Percentiles rank a stretch among this genome's conserved stretches.
These are phyloP conservation scores for Podabrus alpinus DNA, from an alignment of 2,888 invertebrate genomes.

Conservation along the genomic window DNA sequence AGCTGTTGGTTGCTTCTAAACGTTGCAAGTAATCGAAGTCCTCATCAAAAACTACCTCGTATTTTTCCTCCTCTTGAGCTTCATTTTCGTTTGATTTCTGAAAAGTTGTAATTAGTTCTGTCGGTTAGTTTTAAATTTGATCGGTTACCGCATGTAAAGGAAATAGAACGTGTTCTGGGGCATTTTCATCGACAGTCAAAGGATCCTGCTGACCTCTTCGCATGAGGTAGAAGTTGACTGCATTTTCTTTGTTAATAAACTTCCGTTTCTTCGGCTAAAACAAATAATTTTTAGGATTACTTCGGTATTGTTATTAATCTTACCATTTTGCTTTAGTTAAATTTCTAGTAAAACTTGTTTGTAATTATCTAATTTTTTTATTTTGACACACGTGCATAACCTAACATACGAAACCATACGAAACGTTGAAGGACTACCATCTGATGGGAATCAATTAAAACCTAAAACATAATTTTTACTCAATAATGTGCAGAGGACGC, in stretches of 20 bases:
- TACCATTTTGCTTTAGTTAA: background rate
- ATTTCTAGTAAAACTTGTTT: background rate
- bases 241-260: slow-evolving; percentile 90
- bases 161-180: slow-evolving; percentile 84
- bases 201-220: slow-evolving; percentile 95
- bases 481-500: too few relatives aligned
- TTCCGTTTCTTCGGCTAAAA: slow-evolving; percentile 71
- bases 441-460: too few relatives aligned
- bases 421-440: too few relatives aligned
- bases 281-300: background rate
- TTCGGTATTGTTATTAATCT: background rate
- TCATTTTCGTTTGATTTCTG: slow-evolving; percentile 54
- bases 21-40: slow-evolving; percentile 95
- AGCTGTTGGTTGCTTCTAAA: slow-evolving; percentile 67
- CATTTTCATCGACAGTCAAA: slow-evolving; percentile 82
- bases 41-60: slow-evolving; percentile 92
- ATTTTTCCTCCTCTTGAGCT: slow-evolving; percentile 77
- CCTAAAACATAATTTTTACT: too few relatives aligned
- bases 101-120: background rate
- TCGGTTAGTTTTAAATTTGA: background rate
- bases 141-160: slow-evolving; percentile 53
- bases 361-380: background rate
- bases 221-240: slow-evolving; percentile 89
- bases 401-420: background rate
- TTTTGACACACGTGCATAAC: background rate